phyloP scores from a whole-genome alignment of 2,797 vertebrate genomes.

The Dallia pectoralis region DNA sequence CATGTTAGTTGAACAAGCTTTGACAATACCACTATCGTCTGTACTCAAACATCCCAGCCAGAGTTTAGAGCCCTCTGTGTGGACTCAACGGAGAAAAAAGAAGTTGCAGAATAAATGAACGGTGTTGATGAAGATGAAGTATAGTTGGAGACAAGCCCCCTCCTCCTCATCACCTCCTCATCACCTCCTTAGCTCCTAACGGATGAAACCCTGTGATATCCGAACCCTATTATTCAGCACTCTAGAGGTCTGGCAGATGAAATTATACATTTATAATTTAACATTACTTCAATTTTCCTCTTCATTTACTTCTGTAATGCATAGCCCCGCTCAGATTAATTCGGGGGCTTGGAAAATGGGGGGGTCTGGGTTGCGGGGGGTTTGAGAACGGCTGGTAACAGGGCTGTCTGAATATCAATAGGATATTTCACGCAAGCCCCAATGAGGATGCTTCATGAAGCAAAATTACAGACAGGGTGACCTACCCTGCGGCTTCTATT shows the following conservation, averaged over 20 bases:
- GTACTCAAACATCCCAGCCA: neutral
- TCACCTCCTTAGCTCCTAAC: conserved; percentile 32
- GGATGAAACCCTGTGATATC: conserved; percentile 43
- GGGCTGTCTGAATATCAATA: conserved; percentile 69
- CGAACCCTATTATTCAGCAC: conserved; percentile 40
- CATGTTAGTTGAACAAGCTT: neutral
- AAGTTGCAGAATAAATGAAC: neutral
- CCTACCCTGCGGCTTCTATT: conserved; percentile 72
- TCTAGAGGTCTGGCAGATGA: conserved; percentile 76
- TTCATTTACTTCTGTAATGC: conserved; percentile 80
- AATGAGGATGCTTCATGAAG: conserved; percentile 70
- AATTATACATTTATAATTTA: conserved; percentile 86
- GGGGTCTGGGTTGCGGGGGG: conserved; percentile 12
- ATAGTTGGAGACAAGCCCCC: neutral
- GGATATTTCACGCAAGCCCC: conserved; percentile 69
- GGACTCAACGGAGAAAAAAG: neutral
- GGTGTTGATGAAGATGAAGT: conserved; percentile 1
- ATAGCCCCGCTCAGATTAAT: conserved; percentile 73
- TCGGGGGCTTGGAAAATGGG: conserved; percentile 42
- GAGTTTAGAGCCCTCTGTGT: neutral
- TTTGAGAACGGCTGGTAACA: neutral
- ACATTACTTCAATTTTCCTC: conserved; percentile 88
- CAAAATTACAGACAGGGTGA: conserved; percentile 70
- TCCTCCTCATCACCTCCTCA: no score
- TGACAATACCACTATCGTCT: neutral